These are phyloP conservation scores for Copidosoma floridanum DNA, from an alignment of 1,140 invertebrate species.

Conservation along the genomic window DNA sequence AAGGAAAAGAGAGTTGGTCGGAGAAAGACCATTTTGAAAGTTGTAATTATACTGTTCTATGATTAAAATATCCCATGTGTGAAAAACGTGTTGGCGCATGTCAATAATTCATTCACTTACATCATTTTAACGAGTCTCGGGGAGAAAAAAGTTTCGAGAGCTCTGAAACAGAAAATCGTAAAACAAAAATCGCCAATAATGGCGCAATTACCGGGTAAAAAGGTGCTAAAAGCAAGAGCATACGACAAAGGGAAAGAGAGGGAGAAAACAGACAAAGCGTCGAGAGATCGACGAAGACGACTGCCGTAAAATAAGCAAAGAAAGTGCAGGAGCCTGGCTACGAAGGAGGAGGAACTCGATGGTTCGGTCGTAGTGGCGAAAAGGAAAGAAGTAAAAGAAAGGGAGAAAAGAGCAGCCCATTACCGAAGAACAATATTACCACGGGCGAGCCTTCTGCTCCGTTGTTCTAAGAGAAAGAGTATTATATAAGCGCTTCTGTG, in stretches of 20 bases:
- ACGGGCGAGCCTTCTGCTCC: constrained; percentile 5
- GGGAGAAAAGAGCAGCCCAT: constrained; percentile 1
- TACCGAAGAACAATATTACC: constrained; percentile 22
- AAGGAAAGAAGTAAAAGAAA: neutral
- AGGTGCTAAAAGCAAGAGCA: neutral
- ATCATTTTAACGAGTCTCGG: too few relatives aligned
- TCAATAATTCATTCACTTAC: too few relatives aligned
- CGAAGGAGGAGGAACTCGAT: neutral
- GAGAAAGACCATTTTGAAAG: too few relatives aligned
- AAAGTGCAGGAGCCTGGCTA: neutral
- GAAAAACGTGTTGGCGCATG: too few relatives aligned
- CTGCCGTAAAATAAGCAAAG: too few relatives aligned
- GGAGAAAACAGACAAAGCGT: neutral
- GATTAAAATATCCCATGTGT: too few relatives aligned
- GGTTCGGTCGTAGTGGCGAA: neutral
- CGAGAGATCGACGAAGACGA: too few relatives aligned
- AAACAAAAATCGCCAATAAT: neutral
- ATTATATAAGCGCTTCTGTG: constrained; percentile 19
- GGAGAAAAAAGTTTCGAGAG: too few relatives aligned
- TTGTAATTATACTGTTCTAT: too few relatives aligned
- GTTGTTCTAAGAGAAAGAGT: constrained; percentile 31
- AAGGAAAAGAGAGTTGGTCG: too few relatives aligned
- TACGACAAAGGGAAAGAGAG: neutral
- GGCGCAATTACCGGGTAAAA: neutral
- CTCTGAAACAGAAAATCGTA: neutral